phyloP scores from a whole-genome alignment of 1,140 invertebrate genomes.

The Steinernema khuongi region DNA sequence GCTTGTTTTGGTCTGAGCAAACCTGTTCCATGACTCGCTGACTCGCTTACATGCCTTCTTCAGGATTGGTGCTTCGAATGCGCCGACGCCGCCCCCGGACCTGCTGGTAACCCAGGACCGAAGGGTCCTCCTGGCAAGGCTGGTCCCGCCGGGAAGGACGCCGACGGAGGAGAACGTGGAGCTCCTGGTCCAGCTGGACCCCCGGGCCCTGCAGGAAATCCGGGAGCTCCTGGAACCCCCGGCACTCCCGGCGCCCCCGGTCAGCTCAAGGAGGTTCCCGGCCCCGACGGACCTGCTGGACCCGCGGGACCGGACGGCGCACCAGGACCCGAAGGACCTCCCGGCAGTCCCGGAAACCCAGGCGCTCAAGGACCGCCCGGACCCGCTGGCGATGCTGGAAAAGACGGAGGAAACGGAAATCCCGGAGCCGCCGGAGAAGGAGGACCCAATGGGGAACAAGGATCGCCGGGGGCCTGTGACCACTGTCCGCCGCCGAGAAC shows the following conservation, averaged over 20 bases:
- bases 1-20: slow-evolving; percentile 3
- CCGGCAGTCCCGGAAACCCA: slow-evolving; percentile 20
- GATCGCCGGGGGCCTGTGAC: slow-evolving; percentile 22
- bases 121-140: slow-evolving; percentile 8
- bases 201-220: background rate
- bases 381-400: background rate
- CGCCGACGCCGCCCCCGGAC: background rate
- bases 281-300: slow-evolving; percentile 19
- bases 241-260: slow-evolving; percentile 9
- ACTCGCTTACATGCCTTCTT: background rate
- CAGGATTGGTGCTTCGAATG: slow-evolving; percentile 9
- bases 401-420: background rate
- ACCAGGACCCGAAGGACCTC: slow-evolving; percentile 6
- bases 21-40: no score
- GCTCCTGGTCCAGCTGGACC: slow-evolving; percentile 8
- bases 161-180: background rate
- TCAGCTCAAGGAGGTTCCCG: slow-evolving; percentile 16
- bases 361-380: background rate
- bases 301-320: slow-evolving; percentile 3
- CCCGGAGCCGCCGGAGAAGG: slow-evolving; percentile 3
- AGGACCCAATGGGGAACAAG: background rate
- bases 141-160: background rate
- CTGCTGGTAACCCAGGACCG: slow-evolving; percentile 7
- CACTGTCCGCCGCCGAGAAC: slow-evolving; percentile 31
- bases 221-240: background rate